Percentiles rank a stretch among this genome's conserved stretches.
phyloP scores from a whole-genome alignment of 1,140 invertebrate species.

The Leucophenga varia region DNA sequence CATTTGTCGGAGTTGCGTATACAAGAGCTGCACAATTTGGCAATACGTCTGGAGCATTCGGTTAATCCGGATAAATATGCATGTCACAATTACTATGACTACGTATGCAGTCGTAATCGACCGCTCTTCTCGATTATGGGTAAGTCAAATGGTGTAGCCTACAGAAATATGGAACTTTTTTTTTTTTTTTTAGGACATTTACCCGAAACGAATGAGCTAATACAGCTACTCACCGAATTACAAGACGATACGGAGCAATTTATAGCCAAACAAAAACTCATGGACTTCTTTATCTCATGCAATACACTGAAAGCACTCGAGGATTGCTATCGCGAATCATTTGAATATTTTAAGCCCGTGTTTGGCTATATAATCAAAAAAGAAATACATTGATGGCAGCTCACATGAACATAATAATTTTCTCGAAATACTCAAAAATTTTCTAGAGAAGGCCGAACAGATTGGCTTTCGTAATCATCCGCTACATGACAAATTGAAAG shows the following conservation, averaged over 20 bases:
- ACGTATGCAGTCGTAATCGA: slow-evolving; percentile 45
- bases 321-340: slow-evolving; percentile 49
- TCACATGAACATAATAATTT: slow-evolving; percentile 35
- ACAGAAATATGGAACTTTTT: no score
- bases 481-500: slow-evolving; percentile 21
- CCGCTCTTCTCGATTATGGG: slow-evolving; percentile 46
- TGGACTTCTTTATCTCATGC: slow-evolving; percentile 48
- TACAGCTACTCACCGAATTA: slow-evolving; percentile 32
- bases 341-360: slow-evolving; percentile 46
- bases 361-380: slow-evolving; percentile 46
- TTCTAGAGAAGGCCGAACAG: slow-evolving; percentile 18
- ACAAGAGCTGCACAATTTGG: slow-evolving; percentile 32
- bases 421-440: slow-evolving; percentile 25
- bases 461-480: slow-evolving; percentile 17
- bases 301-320: slow-evolving; percentile 32
- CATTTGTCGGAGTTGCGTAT: slow-evolving; percentile 41
- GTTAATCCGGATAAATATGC: slow-evolving; percentile 39
- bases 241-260: slow-evolving; percentile 40
- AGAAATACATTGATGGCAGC: slow-evolving; percentile 23
- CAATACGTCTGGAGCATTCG: slow-evolving; percentile 31
- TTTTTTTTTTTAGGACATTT: slow-evolving; percentile 32
- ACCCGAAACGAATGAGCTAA: slow-evolving; percentile 31
- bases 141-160: slow-evolving; percentile 16
- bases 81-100: slow-evolving; percentile 47
- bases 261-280: slow-evolving; percentile 43